Percentiles rank a stretch among this genome's conserved stretches.
Conservation (phyloP, 2,888 invertebrate genomes). For the Stenoptilia bipunctidactyla region DNA sequence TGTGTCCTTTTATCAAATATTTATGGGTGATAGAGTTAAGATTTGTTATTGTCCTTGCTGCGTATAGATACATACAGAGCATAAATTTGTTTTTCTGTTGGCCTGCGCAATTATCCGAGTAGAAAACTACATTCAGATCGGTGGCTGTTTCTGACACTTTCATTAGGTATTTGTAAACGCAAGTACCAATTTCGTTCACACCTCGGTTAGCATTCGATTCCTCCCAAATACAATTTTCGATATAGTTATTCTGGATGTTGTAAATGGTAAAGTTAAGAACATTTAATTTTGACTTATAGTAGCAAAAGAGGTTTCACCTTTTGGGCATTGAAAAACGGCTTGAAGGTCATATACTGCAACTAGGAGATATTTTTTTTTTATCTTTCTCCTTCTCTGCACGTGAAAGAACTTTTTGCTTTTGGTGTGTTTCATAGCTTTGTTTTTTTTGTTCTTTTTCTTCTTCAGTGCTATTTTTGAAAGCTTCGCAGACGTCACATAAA, state of each 20-base stretch:
- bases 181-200: constrained; percentile 8
- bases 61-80: constrained; percentile 15
- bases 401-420: constrained; percentile 7
- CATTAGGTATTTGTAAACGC: constrained; percentile 8
- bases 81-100: constrained; percentile 23
- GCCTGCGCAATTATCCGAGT: constrained; percentile 24
- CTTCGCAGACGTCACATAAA: constrained; percentile 15
- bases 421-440: constrained; percentile 8
- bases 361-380: constrained; percentile 9
- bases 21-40: constrained; percentile 17
- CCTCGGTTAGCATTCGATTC: constrained; percentile 10
- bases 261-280: constrained; percentile 9
- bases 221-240: constrained; percentile 8
- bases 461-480: constrained; percentile 13
- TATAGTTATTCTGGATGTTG: not conserved
- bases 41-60: constrained; percentile 10
- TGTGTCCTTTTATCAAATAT: constrained; percentile 2
- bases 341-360: constrained; percentile 15
- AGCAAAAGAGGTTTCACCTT: constrained; percentile 6
- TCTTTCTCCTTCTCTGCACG: constrained; percentile 10
- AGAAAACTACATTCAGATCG: constrained; percentile 21
- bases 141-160: not conserved
- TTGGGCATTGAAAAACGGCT: constrained; percentile 17
- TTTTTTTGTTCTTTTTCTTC: constrained; percentile 11
- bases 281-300: constrained; percentile 16